Conservation (phyloP, 2,888 invertebrate species). For the Pharmacophagus antenor region DNA sequence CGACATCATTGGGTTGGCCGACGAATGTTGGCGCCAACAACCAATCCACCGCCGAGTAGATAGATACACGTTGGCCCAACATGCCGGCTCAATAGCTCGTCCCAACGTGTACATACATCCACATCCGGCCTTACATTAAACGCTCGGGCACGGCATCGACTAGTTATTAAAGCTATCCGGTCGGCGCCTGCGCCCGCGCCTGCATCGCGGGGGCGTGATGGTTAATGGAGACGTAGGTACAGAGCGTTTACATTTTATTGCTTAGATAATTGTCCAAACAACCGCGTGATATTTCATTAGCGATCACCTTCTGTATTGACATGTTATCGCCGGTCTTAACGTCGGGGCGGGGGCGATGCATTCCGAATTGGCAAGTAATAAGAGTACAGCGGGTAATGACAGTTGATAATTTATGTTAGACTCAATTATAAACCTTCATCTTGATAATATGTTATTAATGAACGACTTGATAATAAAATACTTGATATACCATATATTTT, state of each 20-base stretch:
- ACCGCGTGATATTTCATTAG: constrained; percentile 23
- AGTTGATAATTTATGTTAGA: not conserved
- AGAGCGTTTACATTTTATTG: constrained; percentile 25
- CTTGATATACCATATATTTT: too few species aligned
- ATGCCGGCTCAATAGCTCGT: too few species aligned
- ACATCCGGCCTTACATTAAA: constrained; percentile 13
- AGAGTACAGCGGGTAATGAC: too few species aligned
- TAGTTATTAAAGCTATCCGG: constrained; percentile 25
- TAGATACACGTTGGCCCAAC: too few species aligned
- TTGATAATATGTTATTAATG: too few species aligned
- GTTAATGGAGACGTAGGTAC: constrained; percentile 24
- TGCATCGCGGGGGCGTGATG: constrained; percentile 27
- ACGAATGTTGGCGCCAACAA: too few species aligned
- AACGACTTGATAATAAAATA: too few species aligned
- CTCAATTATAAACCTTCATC: too few species aligned
- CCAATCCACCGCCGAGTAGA: too few species aligned
- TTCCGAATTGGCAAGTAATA: too few species aligned
- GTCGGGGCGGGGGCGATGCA: not conserved
- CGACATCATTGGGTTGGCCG: too few species aligned
- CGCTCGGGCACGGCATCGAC: constrained; percentile 16
- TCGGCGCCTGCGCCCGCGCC: constrained; percentile 26
- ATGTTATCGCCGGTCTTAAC: constrained; percentile 6
- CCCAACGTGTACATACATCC: too few species aligned
- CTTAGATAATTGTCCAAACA: constrained; percentile 28
- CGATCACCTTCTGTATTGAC: constrained; percentile 8